These are phyloP conservation scores for Rhagologus leucostigma DNA, from an alignment of 2,113 vertebrate genomes.

Conservation along the genomic window DNA sequence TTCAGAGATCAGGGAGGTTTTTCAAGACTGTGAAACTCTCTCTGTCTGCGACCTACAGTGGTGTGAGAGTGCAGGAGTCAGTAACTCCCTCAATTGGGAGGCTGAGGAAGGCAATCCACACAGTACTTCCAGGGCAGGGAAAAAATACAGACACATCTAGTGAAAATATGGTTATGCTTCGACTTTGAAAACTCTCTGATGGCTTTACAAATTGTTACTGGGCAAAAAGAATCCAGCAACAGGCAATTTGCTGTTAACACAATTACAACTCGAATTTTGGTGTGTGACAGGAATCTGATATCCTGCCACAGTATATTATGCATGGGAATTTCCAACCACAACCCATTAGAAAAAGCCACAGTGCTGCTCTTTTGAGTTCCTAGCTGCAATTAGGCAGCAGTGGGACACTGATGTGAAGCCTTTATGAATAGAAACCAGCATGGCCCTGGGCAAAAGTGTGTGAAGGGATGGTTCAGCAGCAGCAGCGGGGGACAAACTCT, in stretches of 20 bases:
- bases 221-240: neutral
- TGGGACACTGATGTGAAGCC: conserved; percentile 13
- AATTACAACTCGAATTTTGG: neutral
- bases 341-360: conserved; percentile 27
- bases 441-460: conserved; percentile 18
- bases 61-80: neutral
- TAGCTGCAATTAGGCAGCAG: conserved; percentile 48
- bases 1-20: neutral
- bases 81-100: neutral
- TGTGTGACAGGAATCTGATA: conserved; percentile 34
- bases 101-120: neutral
- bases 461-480: conserved; percentile 1
- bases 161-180: neutral
- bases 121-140: neutral
- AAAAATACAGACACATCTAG: neutral
- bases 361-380: conserved; percentile 6
- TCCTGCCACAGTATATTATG: neutral
- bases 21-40: neutral
- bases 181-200: neutral
- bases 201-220: conserved; percentile 9
- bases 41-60: neutral
- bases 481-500: neutral
- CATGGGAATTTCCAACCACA: conserved; percentile 23
- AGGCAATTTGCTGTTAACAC: conserved; percentile 39
- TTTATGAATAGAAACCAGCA: conserved; percentile 39